These are phyloP conservation scores for Cotesia congregata DNA, from an alignment of 2,888 invertebrate genomes.

Conservation along the genomic window DNA sequence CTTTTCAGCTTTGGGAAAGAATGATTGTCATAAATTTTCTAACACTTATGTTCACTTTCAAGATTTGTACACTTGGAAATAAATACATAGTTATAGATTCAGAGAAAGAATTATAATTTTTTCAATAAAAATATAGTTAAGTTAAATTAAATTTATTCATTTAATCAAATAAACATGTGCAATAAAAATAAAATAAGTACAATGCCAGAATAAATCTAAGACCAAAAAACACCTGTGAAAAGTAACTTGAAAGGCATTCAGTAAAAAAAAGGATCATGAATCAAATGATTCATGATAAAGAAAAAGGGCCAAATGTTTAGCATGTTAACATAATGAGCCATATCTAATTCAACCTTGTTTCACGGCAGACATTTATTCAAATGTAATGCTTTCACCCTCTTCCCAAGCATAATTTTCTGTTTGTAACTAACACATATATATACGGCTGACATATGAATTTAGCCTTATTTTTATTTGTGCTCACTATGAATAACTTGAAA, in stretches of 20 bases:
- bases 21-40: no score
- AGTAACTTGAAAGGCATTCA: conserved; percentile 36
- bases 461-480: conserved; percentile 30
- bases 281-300: conserved; percentile 55
- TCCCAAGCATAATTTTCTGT: conserved; percentile 49
- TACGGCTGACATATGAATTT: conserved; percentile 60
- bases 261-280: conserved; percentile 38
- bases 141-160: no score
- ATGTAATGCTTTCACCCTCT: conserved; percentile 65
- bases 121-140: no score
- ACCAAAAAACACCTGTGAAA: conserved; percentile 15
- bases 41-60: no score
- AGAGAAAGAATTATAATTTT: no score
- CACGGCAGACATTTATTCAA: conserved; percentile 64
- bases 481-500: not conserved
- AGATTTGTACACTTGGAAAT: no score
- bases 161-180: no score
- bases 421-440: not conserved
- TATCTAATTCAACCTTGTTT: conserved; percentile 56
- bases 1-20: no score
- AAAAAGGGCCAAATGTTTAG: conserved; percentile 59
- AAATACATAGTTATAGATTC: no score
- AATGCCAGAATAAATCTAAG: not conserved
- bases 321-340: conserved; percentile 65
- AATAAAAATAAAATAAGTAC: no score